phyloP scores from a whole-genome alignment of 2,797 vertebrate species.

The Eulemur albifrons region DNA sequence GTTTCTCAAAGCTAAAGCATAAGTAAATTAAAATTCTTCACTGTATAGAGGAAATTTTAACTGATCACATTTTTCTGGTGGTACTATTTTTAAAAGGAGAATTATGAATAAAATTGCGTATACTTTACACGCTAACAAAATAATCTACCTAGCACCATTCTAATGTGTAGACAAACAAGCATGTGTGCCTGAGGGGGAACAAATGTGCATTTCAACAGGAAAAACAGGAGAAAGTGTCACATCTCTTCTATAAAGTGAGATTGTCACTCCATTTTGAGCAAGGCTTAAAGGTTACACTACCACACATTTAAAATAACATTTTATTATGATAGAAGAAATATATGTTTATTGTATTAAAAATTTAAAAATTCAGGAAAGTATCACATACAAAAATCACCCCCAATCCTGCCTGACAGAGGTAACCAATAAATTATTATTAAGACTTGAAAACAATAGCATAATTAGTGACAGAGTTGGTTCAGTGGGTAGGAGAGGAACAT shows the following conservation, averaged over 20 bases:
- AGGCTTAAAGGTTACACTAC: neutral
- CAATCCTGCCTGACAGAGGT: neutral
- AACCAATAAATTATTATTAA: neutral
- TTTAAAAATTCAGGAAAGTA: neutral
- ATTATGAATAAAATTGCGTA: neutral
- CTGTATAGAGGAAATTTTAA: slow-evolving; percentile 50
- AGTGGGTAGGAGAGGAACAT: neutral
- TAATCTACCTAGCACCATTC: slow-evolving; percentile 28
- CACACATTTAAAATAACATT: neutral
- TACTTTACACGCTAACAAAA: slow-evolving; percentile 56
- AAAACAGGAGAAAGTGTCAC: too few relatives aligned
- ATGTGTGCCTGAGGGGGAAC: neutral
- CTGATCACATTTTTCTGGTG: slow-evolving; percentile 49
- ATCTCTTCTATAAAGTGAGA: neutral
- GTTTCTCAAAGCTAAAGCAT: slow-evolving; percentile 56
- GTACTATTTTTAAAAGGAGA: slow-evolving; percentile 45
- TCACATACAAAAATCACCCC: neutral
- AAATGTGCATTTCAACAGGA: neutral
- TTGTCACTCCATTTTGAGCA: neutral
- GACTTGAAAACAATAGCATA: neutral
- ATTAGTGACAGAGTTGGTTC: neutral
- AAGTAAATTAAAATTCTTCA: slow-evolving; percentile 69
- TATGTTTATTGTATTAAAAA: neutral
- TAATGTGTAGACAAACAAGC: neutral
- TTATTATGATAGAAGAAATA: neutral